phyloP scores from a whole-genome alignment of 2,888 invertebrate species.

The Pilophorus perplexus region DNA sequence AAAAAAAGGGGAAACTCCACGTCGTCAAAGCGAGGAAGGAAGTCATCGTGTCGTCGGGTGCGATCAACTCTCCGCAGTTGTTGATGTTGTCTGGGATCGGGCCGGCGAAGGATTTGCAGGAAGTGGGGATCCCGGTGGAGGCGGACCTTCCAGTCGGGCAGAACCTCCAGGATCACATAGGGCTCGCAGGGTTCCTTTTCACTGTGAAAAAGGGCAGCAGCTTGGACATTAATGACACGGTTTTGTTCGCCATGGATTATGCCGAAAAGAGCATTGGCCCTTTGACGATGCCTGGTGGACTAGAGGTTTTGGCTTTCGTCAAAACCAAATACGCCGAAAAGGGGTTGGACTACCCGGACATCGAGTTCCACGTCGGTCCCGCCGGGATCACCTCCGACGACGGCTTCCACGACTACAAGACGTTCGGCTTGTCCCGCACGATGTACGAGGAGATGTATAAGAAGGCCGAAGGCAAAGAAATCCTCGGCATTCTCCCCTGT shows the following conservation, averaged over 20 bases:
- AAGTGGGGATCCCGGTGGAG: slow-evolving; percentile 39
- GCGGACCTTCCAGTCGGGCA: slow-evolving; percentile 47
- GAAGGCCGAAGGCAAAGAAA: slow-evolving; percentile 6
- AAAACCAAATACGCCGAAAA: slow-evolving; percentile 37
- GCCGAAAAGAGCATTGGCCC: slow-evolving; percentile 12
- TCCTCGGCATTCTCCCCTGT: slow-evolving; percentile 23
- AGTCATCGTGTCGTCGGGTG: slow-evolving; percentile 40
- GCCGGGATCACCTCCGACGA: slow-evolving; percentile 18
- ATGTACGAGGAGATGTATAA: slow-evolving; percentile 26
- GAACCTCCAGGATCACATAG: slow-evolving; percentile 46
- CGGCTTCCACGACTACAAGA: slow-evolving; percentile 21
- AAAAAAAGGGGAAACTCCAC: slow-evolving; percentile 55
- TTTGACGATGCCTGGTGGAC: slow-evolving; percentile 28
- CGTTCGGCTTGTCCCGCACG: slow-evolving; percentile 11
- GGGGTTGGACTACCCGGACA: slow-evolving; percentile 35
- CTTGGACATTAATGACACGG: slow-evolving; percentile 17
- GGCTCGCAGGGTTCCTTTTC: slow-evolving; percentile 29
- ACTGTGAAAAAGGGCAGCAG: slow-evolving; percentile 20
- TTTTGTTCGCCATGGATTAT: slow-evolving; percentile 1
- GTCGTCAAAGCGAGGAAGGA: slow-evolving; percentile 50
- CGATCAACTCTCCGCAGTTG: slow-evolving; percentile 39
- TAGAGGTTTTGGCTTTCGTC: slow-evolving; percentile 39
- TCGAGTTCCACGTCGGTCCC: slow-evolving; percentile 37
- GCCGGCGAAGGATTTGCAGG: slow-evolving; percentile 32
- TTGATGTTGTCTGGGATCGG: slow-evolving; percentile 43